These are phyloP conservation scores for Eudemis profundana DNA, from an alignment of 2,888 invertebrate genomes.

Conservation along the genomic window DNA sequence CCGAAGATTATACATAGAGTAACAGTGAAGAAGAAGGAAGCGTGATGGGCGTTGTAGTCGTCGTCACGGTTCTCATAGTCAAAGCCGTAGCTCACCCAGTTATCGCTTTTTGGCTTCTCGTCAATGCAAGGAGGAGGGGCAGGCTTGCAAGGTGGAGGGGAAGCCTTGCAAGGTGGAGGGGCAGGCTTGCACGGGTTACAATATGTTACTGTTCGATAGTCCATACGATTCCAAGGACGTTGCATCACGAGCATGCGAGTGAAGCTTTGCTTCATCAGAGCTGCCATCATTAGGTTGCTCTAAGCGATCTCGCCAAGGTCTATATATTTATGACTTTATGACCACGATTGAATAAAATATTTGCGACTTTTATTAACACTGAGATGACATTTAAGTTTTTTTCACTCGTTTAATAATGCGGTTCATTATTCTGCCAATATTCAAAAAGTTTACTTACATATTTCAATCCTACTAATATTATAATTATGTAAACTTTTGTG, in stretches of 20 bases:
- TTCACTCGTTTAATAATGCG: too few relatives aligned
- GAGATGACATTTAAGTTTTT: too few relatives aligned
- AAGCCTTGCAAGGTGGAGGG: neutral
- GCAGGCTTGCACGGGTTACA: neutral
- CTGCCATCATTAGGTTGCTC: too few relatives aligned
- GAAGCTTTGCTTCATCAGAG: neutral
- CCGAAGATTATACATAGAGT: conserved; percentile 14
- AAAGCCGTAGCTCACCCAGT: conserved; percentile 26
- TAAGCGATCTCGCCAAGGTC: too few relatives aligned
- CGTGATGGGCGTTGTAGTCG: conserved; percentile 7
- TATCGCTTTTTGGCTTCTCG: neutral
- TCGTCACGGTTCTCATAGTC: conserved; percentile 12
- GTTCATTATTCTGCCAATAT: too few relatives aligned
- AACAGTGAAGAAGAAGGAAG: conserved; percentile 13
- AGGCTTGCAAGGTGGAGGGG: neutral
- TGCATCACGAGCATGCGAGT: neutral
- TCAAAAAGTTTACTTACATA: too few relatives aligned
- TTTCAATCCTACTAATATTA: too few relatives aligned
- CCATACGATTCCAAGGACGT: conserved; percentile 2
- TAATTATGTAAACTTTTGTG: too few relatives aligned
- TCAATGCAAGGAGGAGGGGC: neutral
- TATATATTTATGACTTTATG: too few relatives aligned
- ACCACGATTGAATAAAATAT: too few relatives aligned
- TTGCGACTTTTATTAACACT: too few relatives aligned
- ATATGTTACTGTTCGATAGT: neutral